Base-by-base conservation (phyloP, 2,113 vertebrate species). In the Chauna torquata region DNA sequence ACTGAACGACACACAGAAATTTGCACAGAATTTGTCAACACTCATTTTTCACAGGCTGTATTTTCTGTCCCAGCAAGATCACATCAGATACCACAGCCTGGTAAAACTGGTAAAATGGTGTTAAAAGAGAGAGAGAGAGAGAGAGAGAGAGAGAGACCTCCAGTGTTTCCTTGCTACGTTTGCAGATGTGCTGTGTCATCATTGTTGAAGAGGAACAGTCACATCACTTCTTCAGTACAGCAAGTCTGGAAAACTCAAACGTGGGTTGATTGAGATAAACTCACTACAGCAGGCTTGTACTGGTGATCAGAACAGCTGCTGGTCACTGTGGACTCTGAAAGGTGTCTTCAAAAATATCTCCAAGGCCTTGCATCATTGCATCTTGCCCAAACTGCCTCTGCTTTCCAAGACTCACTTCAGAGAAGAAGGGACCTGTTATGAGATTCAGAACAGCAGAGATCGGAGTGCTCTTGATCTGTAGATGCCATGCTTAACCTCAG, bases 11-110 rank as follows among this genome's bases (percentile, higher is more conserved):
- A 0, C 71, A 83, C 49, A 82, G 77, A 91, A 77, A 92, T 96
- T 96, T 96, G 81, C 66, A 57, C 76, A 76, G 86, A 79, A 92
- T 94, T 97, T 95, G 91, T 95, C 94, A 84, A 93, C 65, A 79
- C 55, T 86, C 44, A 9, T 95, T 94, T 94, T 92, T 96, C 83
- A 82, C 69, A 94, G 88, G 62, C 93, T 72, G 57, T 23, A 2
- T 86, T 93, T 91, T 62, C 88, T 87, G 40, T 65, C 81, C 92
- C 74, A 91, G 69, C 52, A 72, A 94, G 61, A 82, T 82, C 1
- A 2, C 75, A 94, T 71, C 50, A 84, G 54, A 93, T 86, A 76
- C 47, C 59, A 81, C 52, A 87, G 25, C 66, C 52, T 72, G 66
- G 82, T 86, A 83, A 71, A 83, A 77, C 28, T 75, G 59, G 79